These are phyloP conservation scores for Pilophorus perplexus DNA, from an alignment of 2,888 invertebrate species.

Conservation along the genomic window DNA sequence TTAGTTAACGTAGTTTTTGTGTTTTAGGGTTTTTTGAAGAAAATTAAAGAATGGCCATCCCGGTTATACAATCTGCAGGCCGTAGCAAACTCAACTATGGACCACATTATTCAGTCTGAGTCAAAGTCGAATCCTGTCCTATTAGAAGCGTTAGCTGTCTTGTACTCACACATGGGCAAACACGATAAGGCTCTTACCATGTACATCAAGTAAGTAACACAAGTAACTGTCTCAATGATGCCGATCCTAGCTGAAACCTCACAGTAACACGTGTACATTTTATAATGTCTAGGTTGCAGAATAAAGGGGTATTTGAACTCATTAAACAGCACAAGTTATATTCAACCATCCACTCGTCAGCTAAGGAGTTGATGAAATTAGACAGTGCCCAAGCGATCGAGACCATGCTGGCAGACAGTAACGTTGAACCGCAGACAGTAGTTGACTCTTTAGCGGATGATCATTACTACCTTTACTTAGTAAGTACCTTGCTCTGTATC, in stretches of 20 bases:
- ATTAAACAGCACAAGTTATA: conserved; percentile 82
- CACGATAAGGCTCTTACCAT: conserved; percentile 89
- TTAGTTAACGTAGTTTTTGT: conserved; percentile 3
- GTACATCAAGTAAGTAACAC: conserved; percentile 71
- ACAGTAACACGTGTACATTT: no score
- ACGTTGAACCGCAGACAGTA: conserved; percentile 65
- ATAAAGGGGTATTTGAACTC: conserved; percentile 85
- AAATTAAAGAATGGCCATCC: conserved; percentile 87
- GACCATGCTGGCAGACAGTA: conserved; percentile 72
- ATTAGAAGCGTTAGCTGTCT: conserved; percentile 81
- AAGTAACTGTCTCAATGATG: neutral
- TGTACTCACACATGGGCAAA: conserved; percentile 82
- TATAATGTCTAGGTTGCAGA: conserved; percentile 61
- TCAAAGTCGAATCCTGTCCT: conserved; percentile 67
- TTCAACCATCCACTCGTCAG: conserved; percentile 77
- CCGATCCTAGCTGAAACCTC: no score
- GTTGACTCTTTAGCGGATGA: conserved; percentile 74
- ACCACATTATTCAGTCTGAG: conserved; percentile 58
- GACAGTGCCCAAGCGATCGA: conserved; percentile 78
- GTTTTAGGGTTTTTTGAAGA: conserved; percentile 69
- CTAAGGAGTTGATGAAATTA: conserved; percentile 83
- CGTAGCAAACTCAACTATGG: conserved; percentile 81
- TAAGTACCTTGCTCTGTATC: conserved; percentile 54
- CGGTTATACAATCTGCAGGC: conserved; percentile 77
- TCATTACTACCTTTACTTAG: conserved; percentile 72